Evolutionary conservation across 2,113 vertebrate genomes (phyloP).

Genomic region (Python bivittatus): DNA sequence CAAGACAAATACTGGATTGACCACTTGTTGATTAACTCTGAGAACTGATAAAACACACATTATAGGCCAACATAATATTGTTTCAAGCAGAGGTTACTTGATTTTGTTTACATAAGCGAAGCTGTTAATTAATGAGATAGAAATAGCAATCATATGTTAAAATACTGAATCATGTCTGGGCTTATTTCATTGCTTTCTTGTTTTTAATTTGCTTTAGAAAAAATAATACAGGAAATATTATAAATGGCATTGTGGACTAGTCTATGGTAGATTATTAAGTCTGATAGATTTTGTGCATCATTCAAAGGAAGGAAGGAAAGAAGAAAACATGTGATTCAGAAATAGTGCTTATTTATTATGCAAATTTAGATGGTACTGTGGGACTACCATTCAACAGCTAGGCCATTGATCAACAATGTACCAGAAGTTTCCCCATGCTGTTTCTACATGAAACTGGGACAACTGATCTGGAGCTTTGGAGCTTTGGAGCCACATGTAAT

Average conservation of each 20-base stretch:
- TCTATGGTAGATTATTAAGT: neutral
- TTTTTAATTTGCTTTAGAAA: neutral
- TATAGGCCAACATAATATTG: conserved; percentile 46
- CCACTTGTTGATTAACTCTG: conserved; percentile 61
- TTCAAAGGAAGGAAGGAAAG: neutral
- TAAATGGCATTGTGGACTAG: neutral
- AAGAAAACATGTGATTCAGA: neutral
- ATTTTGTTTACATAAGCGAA: conserved; percentile 21
- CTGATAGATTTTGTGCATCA: neutral
- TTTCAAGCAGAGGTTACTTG: conserved; percentile 31
- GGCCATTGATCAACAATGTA: neutral
- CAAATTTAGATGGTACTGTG: neutral
- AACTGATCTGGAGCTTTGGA: neutral
- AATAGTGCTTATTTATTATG: neutral
- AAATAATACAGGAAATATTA: neutral
- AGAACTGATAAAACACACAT: conserved; percentile 63
- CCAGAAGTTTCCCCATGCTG: neutral
- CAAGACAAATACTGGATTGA: conserved; percentile 40
- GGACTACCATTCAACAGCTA: neutral
- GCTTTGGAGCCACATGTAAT: no score
- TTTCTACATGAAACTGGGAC: neutral
- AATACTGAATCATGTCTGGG: neutral
- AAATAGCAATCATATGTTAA: neutral
- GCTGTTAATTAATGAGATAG: neutral
- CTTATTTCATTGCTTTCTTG: neutral